Evolutionary conservation across 1,140 invertebrate species (phyloP), one percentile per base, ranked within the genome.

Genomic region (Bombus polaris): DNA sequence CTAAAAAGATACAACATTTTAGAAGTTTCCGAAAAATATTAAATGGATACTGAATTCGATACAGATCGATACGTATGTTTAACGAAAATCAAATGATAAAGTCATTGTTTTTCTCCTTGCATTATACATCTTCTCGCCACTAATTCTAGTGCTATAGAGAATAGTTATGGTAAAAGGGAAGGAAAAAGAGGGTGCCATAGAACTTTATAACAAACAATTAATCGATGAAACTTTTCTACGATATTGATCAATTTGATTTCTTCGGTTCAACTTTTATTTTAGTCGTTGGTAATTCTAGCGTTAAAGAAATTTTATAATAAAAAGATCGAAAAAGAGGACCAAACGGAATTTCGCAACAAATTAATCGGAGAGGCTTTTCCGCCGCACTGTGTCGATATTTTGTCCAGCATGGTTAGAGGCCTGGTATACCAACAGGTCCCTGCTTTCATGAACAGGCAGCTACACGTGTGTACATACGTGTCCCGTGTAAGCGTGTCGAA

Each of bases 401-500:
- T 18, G 37, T 18, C 6, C 37, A 25, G 32, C 6, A 62, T 25
- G 62, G 35, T 62, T 32, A 10, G 53, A 8, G 8, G 28, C 59
- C 9, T 12, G 8, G 28, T n/a, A 28, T 78, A 15, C 59, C 81
- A 76, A 81, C 80, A 81, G 39, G 71, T 82, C 35, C 18, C 53
- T 18, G 15, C 9, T 25, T 85, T 42, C 59, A 73, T 37, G 78
- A 86, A 70, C 75, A 25, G 15, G 28, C 13, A 73, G 8, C 42
- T 53, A 18, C 25, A 62, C 47, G 53, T 57, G 37, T n/a, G 66
- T 68, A 70, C 68, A 28, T 28, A 15, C 18, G 42, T 70, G 32
- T 66, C 57, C 35, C 65, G 37, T 76, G 72, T 59, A 76, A 47
- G 35, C 78, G 76, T 89, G 81, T 86, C 73, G 79, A 81, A 87